Percentiles rank a stretch among this genome's conserved stretches.
phyloP scores from a whole-genome alignment of 35 echinoderm and acorn worm species.

The Acanthaster planci region DNA sequence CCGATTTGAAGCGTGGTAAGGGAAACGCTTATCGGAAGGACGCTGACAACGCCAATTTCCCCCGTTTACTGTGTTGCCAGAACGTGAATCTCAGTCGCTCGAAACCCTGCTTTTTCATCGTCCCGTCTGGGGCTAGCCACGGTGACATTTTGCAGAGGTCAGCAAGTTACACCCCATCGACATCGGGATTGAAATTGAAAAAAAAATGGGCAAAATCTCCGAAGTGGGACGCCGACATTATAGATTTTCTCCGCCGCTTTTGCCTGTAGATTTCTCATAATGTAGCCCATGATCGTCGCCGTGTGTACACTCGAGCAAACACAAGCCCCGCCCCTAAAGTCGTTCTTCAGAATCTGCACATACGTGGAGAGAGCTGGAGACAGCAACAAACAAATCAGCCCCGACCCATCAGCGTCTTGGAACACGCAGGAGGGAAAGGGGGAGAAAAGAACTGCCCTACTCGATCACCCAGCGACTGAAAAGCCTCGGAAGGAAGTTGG shows the following conservation, averaged over 20 bases:
- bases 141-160: too few species aligned
- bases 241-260: background rate
- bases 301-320: background rate
- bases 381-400: background rate
- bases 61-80: background rate
- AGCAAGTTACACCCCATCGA: too few species aligned
- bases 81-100: too few species aligned
- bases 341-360: background rate
- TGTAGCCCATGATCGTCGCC: background rate
- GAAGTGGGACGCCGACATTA: background rate
- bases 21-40: background rate
- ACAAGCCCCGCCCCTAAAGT: background rate
- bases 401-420: background rate
- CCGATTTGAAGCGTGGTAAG: too few species aligned
- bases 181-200: too few species aligned
- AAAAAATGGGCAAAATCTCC: too few species aligned
- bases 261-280: background rate
- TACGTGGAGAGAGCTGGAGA: background rate
- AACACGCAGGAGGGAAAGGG: background rate
- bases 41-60: conserved; percentile 1
- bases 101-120: too few species aligned
- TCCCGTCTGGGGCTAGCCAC: too few species aligned
- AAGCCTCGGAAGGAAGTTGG: conserved; percentile 56
- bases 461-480: conserved; percentile 38
- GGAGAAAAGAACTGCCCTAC: conserved; percentile 15